Percentiles rank a stretch among this genome's conserved stretches.
These are phyloP conservation scores for Aporophyla lueneburgensis DNA, from an alignment of 2,888 invertebrate genomes.

Conservation along the genomic window DNA sequence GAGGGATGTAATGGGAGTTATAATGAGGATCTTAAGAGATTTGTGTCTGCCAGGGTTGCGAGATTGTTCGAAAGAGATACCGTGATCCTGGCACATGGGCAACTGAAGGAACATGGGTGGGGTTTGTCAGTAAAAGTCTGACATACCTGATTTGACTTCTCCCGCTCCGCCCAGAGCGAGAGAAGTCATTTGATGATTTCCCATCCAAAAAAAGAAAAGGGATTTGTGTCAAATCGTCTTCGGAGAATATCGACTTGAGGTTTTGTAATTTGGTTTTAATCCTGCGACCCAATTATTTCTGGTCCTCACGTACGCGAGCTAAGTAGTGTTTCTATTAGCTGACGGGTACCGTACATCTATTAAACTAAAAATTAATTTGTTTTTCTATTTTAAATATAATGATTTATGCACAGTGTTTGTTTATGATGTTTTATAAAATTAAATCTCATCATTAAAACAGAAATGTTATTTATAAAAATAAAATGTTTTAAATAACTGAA, in stretches of 20 bases:
- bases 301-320: no score
- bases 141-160: no score
- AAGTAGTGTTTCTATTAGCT: no score
- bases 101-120: no score
- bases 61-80: no score
- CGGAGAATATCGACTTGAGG: neutral
- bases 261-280: neutral
- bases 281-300: neutral
- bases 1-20: neutral
- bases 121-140: no score
- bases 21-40: neutral
- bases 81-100: no score
- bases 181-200: no score
- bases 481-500: no score
- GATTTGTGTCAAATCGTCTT: conserved; percentile 12
- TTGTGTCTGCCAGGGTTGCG: no score
- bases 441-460: neutral
- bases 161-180: no score
- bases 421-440: neutral
- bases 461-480: neutral
- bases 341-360: neutral
- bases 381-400: neutral
- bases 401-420: neutral
- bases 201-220: no score
- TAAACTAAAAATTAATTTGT: neutral